Evolutionary conservation across 2,888 invertebrate genomes (phyloP), one percentile per base, ranked within the genome.

Genomic region (Coenonympha arcania): DNA sequence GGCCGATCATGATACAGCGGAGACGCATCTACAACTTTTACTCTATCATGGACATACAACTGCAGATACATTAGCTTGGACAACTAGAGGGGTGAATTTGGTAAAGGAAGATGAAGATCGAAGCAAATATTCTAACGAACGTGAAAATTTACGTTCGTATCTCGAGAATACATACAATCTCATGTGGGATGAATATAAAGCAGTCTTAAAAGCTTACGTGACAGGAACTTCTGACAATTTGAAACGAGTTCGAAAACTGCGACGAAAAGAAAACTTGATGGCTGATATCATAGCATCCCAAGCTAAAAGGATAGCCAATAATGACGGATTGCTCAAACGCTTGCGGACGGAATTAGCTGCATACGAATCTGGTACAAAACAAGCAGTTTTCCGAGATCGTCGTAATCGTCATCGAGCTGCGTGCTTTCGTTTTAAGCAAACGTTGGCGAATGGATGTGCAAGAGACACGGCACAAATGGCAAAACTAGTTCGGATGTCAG

Each of bases 281-380:
- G 76, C 79, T 39, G 82, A 84, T 49, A 79, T 86, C 41, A 86
- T 86, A 51, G 82, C 78, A 11, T 68, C 77, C 11, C 86, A 85
- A 63, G 73, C 68, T 8, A 83, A 82, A 52, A 82, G 72, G 64
- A 82, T 86, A 40, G 79, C 79, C 2, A 79, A 71, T 50, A 83
- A 68, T 54, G 82, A 79, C 49, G 75, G 68, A 2, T 11, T 82
- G 42, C 67, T 85, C 0, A 79, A 62, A 63, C 72, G 69, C 16
- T 65, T 86, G 31, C 73, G 79, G 15, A 49, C 47, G n/a, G 85
- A 86, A 58, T 56, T 85, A 15, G 66, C 68, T n/a, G 75, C 76
- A 1, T 84, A 84, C 46, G 85, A 85, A 61, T 79, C 84, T 15
- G 85, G 86, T 1, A 73, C 79, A 18, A 85, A 84, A 55, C 85